Base-by-base conservation (phyloP, 2,888 invertebrate species). In the Spodoptera exigua region DNA sequence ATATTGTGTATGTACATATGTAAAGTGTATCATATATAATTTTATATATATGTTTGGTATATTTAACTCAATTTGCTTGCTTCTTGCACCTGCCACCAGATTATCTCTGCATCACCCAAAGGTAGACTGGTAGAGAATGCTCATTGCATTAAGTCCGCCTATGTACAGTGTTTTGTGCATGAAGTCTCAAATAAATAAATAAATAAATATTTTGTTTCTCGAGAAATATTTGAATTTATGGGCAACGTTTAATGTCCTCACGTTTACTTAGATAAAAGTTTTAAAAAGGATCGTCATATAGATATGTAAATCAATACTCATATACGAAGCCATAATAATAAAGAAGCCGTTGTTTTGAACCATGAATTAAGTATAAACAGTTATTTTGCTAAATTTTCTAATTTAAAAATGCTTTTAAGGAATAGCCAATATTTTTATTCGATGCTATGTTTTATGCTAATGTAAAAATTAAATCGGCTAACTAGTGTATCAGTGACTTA, bases 311-410 rank as follows among this genome's bases (percentile, higher is more conserved):
- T 66, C 43, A 52, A 48, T 66, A 47, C 36, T 59, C 47, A 51
- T 63, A 49, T 41, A 55, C 35, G n/a, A 14, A 37, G 17, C 43
- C 58, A 61, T 74, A 62, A 61, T 55, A 66, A 55, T 72, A 70
- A 72, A 70, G 32, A 41, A 34, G 45, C 48, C 39, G 57, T 61
- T 63, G 60, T 66, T 55, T 47, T 49, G 36, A 55, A 56, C 43
- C 45, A 44, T 55, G 45, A 58, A 64, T 63, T 41, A 51, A 17
- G 11, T 57, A 46, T 74, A 59, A 61, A 75, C 75, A 45, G 74
- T 72, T 74, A 75, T 60, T n/a, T 45, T 57, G 58, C 46, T 52
- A 59, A 74, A 71, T 62, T 60, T n/a, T 65, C 57, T 53, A 52
- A 70, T 61, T 61, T 52, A 54, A 34, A 51, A 36, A 51, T 46